Evolutionary conservation across 2,888 invertebrate genomes (phyloP), one percentile per base, ranked within the genome.

Genomic region (Sipunculus nudus): DNA sequence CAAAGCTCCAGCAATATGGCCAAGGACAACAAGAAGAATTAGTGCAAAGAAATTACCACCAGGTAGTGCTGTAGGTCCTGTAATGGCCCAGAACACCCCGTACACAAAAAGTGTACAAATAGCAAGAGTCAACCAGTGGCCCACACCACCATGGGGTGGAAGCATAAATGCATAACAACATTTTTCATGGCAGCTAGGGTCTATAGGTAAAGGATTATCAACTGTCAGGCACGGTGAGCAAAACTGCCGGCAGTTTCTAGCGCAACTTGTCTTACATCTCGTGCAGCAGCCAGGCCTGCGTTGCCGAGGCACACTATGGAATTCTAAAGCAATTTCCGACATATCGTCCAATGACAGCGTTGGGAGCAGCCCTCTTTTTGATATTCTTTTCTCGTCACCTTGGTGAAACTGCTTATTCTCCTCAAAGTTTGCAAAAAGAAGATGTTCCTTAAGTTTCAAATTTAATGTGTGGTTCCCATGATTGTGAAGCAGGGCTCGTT

Each of bases 121-220:
- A 1, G 75, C 41, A 23, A 74, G 63, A 49, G 77, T 69, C 2
- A 79, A 25, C 28, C 72, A 68, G 31, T 93, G 88, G 8, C 55
- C 61, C n/a, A 68, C 26, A 16, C 29, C 32, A 1, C 70, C 69
- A 54, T 72, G 72, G 13, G 72, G 72, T 13, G 72, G 72, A 46
- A 69, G 71, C 55, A 64, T 48, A 29, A 66, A 58, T 10, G 52
- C 47, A 50, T 69, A 55, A 40, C 55, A 53, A 16, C 63, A 25
- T 19, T 54, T 32, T 26, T 67, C 59, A n/a, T 23, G 10, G 13
- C 53, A 48, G 8, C 67, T 43, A n/a, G 68, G 62, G 10, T 56
- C 58, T 13, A 25, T 50, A 3, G 71, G 68, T 19, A 60, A 47
- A 4, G 75, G 75, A 64, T 78, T 68, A 59, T 74, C 69, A 41